Conservation (phyloP, 1,140 invertebrate species). For the Drosophila sp. region DNA sequence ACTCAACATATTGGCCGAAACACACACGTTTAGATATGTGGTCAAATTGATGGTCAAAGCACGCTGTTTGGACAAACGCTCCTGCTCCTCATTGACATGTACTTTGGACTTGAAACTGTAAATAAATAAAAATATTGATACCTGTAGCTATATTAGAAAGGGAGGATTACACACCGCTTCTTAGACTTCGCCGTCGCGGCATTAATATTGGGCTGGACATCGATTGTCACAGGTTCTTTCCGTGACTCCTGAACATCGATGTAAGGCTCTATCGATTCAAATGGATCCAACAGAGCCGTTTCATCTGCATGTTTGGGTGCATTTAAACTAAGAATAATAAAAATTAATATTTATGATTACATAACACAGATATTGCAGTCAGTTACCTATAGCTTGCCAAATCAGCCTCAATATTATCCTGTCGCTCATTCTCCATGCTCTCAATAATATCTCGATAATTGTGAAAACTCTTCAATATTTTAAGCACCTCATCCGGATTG, state of each 20-base stretch:
- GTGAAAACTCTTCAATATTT: conserved; percentile 75
- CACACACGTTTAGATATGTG: conserved; percentile 87
- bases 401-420: conserved; percentile 83
- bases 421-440: conserved; percentile 85
- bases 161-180: conserved; percentile 42
- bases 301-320: conserved; percentile 36
- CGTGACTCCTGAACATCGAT: conserved; percentile 45
- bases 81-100: conserved; percentile 71
- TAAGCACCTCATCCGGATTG: conserved; percentile 69
- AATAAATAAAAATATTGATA: background rate
- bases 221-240: background rate
- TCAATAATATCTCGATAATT: conserved; percentile 84
- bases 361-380: background rate
- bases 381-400: conserved; percentile 48
- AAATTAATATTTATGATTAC: background rate
- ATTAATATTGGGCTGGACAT: conserved; percentile 6
- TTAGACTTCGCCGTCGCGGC: conserved; percentile 62
- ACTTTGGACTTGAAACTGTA: conserved; percentile 73
- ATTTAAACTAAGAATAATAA: conserved; percentile 42
- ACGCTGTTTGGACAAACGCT: conserved; percentile 84
- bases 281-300: conserved; percentile 58
- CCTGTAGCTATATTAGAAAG: background rate
- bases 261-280: conserved; percentile 72
- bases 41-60: conserved; percentile 85
- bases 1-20: conserved; percentile 84